These are phyloP conservation scores for Leucoptera coffeella DNA, from an alignment of 2,888 invertebrate species.

Conservation along the genomic window DNA sequence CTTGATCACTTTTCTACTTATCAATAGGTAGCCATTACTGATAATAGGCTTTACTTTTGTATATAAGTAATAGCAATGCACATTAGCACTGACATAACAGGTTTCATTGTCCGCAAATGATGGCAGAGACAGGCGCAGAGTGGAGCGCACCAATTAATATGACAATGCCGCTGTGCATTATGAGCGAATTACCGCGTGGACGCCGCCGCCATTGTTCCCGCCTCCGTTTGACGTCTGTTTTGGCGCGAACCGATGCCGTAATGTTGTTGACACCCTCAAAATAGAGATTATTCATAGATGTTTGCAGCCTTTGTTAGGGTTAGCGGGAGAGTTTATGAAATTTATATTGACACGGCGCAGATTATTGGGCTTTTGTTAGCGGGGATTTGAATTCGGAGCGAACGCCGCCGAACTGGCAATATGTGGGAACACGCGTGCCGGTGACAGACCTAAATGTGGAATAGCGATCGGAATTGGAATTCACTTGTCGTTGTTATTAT, in stretches of 20 bases:
- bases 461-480: background rate
- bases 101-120: no score
- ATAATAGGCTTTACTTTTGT: no score
- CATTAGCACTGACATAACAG: no score
- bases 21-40: no score
- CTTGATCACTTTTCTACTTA: no score
- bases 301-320: constrained; percentile 37
- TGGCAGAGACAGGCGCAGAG: no score
- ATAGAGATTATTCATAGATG: constrained; percentile 48
- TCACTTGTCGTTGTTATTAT: no score
- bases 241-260: constrained; percentile 23
- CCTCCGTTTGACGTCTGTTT: constrained; percentile 33
- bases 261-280: constrained; percentile 46
- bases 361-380: constrained; percentile 42
- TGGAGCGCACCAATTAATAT: constrained; percentile 29
- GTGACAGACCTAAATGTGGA: constrained; percentile 16
- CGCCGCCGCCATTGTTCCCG: constrained; percentile 22
- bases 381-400: constrained; percentile 30
- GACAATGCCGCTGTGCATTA: constrained; percentile 25
- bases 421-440: constrained; percentile 30
- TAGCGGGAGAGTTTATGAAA: constrained; percentile 39
- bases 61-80: no score
- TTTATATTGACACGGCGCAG: constrained; percentile 43
- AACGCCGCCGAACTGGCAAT: no score
- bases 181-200: constrained; percentile 21